phyloP scores from a whole-genome alignment of 2,888 invertebrate genomes.

The Hetaerina titia region DNA sequence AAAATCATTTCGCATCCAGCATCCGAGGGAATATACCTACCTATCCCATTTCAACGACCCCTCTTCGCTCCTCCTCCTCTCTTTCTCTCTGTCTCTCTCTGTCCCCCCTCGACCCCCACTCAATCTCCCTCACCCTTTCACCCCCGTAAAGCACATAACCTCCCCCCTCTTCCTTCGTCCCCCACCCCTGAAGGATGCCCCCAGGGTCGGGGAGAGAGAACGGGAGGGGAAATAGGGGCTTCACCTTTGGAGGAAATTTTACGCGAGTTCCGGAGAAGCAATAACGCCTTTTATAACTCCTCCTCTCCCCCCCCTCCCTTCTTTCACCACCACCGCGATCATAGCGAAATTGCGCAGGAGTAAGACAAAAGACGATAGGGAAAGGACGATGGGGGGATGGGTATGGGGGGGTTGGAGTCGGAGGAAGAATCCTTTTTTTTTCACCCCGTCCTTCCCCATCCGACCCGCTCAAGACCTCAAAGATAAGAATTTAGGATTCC shows the following conservation, averaged over 20 bases:
- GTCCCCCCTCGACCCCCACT: too few species aligned
- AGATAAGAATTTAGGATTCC: constrained; percentile 48
- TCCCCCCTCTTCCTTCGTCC: background rate
- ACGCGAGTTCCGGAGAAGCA: background rate
- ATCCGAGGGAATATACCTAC: constrained; percentile 1
- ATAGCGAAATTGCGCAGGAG: constrained; percentile 1
- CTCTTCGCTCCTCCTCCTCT: background rate
- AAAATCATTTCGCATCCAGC: background rate
- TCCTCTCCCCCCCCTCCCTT: background rate
- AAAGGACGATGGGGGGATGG: background rate
- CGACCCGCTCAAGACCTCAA: constrained; percentile 16
- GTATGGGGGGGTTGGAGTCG: too few species aligned
- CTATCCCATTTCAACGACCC: background rate
- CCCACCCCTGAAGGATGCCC: too few species aligned
- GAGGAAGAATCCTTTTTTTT: background rate
- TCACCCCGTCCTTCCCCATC: background rate
- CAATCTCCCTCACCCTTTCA: background rate
- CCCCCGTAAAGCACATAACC: background rate
- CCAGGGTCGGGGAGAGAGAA: background rate
- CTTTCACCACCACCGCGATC: background rate
- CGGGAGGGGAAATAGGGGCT: background rate
- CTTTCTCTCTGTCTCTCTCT: too few species aligned
- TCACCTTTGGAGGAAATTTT: background rate
- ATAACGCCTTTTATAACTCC: constrained; percentile 22
- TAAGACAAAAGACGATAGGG: background rate